These are phyloP conservation scores for Phlogophora meticulosa DNA, from an alignment of 2,888 invertebrate genomes.

Conservation along the genomic window DNA sequence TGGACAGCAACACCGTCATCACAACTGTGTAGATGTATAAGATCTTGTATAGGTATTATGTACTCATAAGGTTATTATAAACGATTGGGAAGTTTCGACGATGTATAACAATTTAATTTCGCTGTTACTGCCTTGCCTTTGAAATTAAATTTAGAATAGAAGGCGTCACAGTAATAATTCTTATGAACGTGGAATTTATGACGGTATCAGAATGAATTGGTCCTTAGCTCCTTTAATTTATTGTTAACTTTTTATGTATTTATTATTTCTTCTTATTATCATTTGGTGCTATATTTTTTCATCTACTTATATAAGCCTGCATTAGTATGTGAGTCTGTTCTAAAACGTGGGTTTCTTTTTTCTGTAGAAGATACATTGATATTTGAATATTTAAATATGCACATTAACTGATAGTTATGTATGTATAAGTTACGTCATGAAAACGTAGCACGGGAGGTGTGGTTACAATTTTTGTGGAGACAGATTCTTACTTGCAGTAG, in stretches of 20 bases:
- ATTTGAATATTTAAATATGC: constrained; percentile 13
- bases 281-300: constrained; percentile 62
- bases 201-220: constrained; percentile 20
- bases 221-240: constrained; percentile 30
- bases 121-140: constrained; percentile 62
- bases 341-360: constrained; percentile 28
- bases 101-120: constrained; percentile 51
- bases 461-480: background rate
- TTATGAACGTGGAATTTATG: constrained; percentile 33
- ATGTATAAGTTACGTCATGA: constrained; percentile 8
- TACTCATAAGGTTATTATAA: constrained; percentile 58
- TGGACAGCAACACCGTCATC: constrained; percentile 61
- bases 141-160: constrained; percentile 42
- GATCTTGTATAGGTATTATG: constrained; percentile 66
- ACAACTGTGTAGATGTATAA: constrained; percentile 63
- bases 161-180: constrained; percentile 43
- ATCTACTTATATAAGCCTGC: constrained; percentile 15
- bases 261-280: constrained; percentile 25
- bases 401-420: constrained; percentile 10
- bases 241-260: constrained; percentile 25
- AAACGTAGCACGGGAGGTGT: constrained; percentile 20
- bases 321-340: constrained; percentile 16
- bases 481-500: background rate
- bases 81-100: constrained; percentile 57
- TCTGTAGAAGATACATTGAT: constrained; percentile 11